Evolutionary conservation across 2,113 vertebrate genomes (phyloP), one percentile per base, ranked within the genome.

Genomic region (Syngnathus scovelli): DNA sequence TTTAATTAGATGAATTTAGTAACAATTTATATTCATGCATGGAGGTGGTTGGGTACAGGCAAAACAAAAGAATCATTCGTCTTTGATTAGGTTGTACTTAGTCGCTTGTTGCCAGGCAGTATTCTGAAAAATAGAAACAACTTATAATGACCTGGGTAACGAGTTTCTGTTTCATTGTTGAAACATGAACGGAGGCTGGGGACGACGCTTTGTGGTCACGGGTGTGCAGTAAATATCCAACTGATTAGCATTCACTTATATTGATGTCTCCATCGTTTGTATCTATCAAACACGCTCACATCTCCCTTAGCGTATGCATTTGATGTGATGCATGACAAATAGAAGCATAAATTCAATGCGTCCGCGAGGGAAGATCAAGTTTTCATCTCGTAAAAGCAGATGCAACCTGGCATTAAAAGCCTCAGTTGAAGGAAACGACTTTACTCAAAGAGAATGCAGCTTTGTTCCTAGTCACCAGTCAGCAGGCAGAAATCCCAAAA

Each of bases 351-450:
- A 62, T n/a, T 44, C 39, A 27, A 62, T 62, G 21, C 15, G n/a
- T 21, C 39, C 39, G 1, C 11, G 6, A 12, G 39, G 39, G 21
- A 41, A 38, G 4, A 61, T 61, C 19, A 21, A 2, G 18, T 21
- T 60, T 38, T 38, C 59, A 41, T 61, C 19, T 61, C 59, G 6
- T 41, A 41, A 61, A 61, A 60, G 58, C 58, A 60, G 52, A 11
- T 6, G 52, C 12, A 10, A 55, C 21, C 52, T 21, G 52, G 52
- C 52, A 55, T 55, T 11, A 55, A 55, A 58, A 37, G 27, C 27
- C 55, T 16, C 10, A 11, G 9, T 23, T 55, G 52, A 36, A 36
- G 11, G 11, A 7, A 36, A 16, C 12, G 27, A 2, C 27, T 36
- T 36, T 16, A 18, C 16, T 27, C n/a, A 55, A 54, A 21, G 10